Evolutionary conservation across 35 echinoderm and acorn worm species (phyloP).

Genomic region (Eucidaris tribuloides): DNA sequence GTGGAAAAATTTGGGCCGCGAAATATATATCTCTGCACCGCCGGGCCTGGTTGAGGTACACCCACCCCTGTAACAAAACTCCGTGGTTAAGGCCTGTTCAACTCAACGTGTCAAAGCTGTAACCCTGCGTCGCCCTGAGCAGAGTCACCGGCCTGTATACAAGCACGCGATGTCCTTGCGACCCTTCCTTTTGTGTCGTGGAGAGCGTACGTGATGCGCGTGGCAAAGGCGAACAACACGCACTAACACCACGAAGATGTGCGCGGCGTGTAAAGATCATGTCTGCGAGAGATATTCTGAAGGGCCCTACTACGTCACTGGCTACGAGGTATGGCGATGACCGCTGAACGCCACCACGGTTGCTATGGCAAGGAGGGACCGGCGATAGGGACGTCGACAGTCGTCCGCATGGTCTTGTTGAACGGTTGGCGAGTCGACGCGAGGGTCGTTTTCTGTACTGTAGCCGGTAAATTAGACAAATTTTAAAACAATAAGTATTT

Average conservation of each 20-base stretch:
- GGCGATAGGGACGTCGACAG: not conserved
- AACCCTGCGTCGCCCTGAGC: not conserved
- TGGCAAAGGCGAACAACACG: conserved; percentile 34
- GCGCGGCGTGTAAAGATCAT: conserved; percentile 36
- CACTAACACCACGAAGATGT: conserved; percentile 33
- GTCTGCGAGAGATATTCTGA: conserved; percentile 22
- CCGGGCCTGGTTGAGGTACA: no score
- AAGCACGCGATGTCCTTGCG: not conserved
- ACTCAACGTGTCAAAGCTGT: conserved; percentile 30
- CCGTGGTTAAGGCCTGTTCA: no score
- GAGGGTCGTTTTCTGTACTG: no score
- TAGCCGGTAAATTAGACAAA: no score
- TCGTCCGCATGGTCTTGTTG: not conserved
- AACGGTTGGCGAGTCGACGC: not conserved
- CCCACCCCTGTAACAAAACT: no score
- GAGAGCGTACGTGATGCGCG: conserved; percentile 14
- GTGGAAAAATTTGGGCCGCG: no score
- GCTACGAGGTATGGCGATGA: not conserved
- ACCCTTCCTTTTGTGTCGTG: conserved; percentile 12
- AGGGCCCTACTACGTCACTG: conserved; percentile 23
- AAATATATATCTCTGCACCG: no score
- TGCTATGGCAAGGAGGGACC: not conserved
- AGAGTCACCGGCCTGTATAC: not conserved
- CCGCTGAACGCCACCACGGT: conserved; percentile 6
- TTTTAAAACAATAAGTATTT: no score